Conservation (phyloP, 2,888 invertebrate genomes). For the Pterostichus madidus region DNA sequence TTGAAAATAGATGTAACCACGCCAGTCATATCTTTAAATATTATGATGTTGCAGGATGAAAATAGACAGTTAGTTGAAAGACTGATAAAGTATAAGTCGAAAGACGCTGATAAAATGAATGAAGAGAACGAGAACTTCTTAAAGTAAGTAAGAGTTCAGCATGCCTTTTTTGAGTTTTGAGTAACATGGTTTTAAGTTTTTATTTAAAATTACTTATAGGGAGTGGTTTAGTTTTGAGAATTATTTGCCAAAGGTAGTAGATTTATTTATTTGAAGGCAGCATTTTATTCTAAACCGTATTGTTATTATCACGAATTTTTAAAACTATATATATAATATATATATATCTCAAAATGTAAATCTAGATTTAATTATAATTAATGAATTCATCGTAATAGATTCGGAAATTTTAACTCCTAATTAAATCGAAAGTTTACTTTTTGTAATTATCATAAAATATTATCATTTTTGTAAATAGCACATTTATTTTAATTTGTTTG, state of each 20-base stretch:
- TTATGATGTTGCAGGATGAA: slow-evolving; percentile 85
- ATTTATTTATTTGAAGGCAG: slow-evolving; percentile 7
- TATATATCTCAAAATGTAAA: not conserved
- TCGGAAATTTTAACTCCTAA: too few relatives aligned
- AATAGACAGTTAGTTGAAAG: slow-evolving; percentile 91
- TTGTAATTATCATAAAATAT: too few relatives aligned
- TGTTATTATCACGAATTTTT: too few relatives aligned
- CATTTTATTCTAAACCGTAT: not conserved
- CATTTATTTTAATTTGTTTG: too few relatives aligned
- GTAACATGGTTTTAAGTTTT: slow-evolving; percentile 25
- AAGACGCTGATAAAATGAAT: slow-evolving; percentile 97
- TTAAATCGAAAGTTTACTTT: too few relatives aligned
- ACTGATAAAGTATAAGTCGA: slow-evolving; percentile 93
- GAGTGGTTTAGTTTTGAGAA: slow-evolving; percentile 45
- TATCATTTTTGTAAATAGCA: too few relatives aligned
- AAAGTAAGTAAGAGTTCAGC: slow-evolving; percentile 83
- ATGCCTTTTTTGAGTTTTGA: slow-evolving; percentile 33
- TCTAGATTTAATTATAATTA: not conserved
- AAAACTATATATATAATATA: too few relatives aligned
- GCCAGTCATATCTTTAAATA: not conserved
- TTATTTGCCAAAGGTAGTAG: slow-evolving; percentile 16
- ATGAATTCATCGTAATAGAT: too few relatives aligned
- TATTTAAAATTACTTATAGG: slow-evolving; percentile 73
- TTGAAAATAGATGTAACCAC: slow-evolving; percentile 27
- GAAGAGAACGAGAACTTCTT: slow-evolving; percentile 96